Evolutionary conservation across 2,113 vertebrate genomes (phyloP), one percentile per base, ranked within the genome.

Genomic region (Mohoua ochrocephala): DNA sequence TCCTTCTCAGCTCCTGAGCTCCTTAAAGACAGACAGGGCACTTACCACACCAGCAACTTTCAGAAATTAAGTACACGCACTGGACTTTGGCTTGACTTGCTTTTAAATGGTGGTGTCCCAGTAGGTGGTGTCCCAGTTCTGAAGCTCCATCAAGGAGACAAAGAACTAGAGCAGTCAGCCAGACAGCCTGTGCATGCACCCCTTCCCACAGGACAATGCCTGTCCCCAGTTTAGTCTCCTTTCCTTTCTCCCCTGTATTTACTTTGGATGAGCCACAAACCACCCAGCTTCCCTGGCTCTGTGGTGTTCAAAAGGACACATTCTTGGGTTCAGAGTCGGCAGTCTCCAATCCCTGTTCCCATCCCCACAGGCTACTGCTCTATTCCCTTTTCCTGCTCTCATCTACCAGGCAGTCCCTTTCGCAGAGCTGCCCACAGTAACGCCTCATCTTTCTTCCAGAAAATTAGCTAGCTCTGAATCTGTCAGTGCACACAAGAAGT

Each of bases 131-230:
- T 59, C 90, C 95, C 85, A 96, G 71, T 81, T 96, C 79, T 70
- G 49, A 76, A 74, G 64, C 44, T 81, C 60, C 79, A 91, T 8
- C 22, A 88, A 88, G 86, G 88, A 93, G 80, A 84, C 23, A 74
- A 44, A 90, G 73, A 96, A 88, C 73, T 92, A 57, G 93, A 96
- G 45, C 96, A 97, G n/a, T 53, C 63, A 94, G 87, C 8, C 91
- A 96, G 91, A 57, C 79, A 92, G 56, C 24, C 65, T 15, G 10
- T 15, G 35, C 13, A 4, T 2, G 2, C 63, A 70, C 45, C 54
- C 89, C 60, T 85, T 87, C 67, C 67, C 83, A 21, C 47, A 52
- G 81, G 83, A 95, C 52, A 50, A 70, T 81, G 22, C 33, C 68
- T 41, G 35, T 22, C 45, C 60, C 70, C n/a, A 64, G 33, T 26